These are phyloP conservation scores for Tetranychus urticae DNA, from an alignment of 1,140 invertebrate genomes.

Conservation along the genomic window DNA sequence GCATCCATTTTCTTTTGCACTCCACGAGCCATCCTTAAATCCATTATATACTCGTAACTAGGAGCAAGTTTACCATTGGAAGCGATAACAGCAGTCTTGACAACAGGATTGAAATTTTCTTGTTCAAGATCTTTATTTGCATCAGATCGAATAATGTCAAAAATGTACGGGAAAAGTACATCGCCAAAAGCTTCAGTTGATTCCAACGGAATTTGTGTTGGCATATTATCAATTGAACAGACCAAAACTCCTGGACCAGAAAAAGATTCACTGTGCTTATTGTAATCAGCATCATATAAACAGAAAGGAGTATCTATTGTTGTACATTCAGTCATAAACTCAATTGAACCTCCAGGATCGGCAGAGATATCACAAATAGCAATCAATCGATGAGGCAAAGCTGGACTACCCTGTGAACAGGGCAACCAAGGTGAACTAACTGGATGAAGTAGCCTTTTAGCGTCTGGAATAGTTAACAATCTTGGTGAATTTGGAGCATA, in stretches of 20 bases:
- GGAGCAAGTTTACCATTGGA: constrained; percentile 78
- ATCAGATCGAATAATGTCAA: constrained; percentile 67
- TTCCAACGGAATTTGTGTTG: constrained; percentile 87
- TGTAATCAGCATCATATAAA: constrained; percentile 90
- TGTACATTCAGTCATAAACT: constrained; percentile 99
- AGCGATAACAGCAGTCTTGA: constrained; percentile 75
- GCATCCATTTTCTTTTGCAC: constrained; percentile 4
- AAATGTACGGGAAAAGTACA: constrained; percentile 60
- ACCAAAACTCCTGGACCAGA: constrained; percentile 89
- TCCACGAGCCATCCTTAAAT: constrained; percentile 35
- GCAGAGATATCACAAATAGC: constrained; percentile 93
- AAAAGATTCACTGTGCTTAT: constrained; percentile 46
- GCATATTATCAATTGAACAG: constrained; percentile 99
- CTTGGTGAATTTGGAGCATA: constrained; percentile 93
- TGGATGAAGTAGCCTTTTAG: constrained; percentile 69
- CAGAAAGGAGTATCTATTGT: constrained; percentile 98
- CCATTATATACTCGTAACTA: constrained; percentile 81
- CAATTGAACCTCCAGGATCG: constrained; percentile 93
- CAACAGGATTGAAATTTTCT: constrained; percentile 45
- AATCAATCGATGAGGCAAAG: constrained; percentile 52
- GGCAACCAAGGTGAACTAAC: constrained; percentile 69
- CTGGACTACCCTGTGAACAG: constrained; percentile 39
- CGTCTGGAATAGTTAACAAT: constrained; percentile 86
- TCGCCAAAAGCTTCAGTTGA: constrained; percentile 94
- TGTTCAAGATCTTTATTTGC: constrained; percentile 55